Evolutionary conservation across 2,113 vertebrate genomes (phyloP).

Genomic region (Sciurus niger): DNA sequence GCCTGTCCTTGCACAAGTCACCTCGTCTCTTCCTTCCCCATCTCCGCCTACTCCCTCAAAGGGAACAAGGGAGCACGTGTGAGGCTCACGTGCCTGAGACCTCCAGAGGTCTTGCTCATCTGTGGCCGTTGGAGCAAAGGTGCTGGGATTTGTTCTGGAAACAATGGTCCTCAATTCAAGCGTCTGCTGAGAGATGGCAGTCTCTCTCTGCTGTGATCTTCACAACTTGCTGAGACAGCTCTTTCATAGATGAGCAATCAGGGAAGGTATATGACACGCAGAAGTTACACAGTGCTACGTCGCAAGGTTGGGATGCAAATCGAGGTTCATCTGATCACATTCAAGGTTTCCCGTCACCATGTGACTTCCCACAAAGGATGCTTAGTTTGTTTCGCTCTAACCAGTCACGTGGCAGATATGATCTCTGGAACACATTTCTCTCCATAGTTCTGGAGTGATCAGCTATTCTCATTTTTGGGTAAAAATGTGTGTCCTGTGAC

Average conservation of each 20-base stretch:
- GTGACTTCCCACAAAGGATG: neutral
- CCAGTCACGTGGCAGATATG: neutral
- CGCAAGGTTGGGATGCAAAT: neutral
- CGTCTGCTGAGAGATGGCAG: neutral
- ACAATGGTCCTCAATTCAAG: neutral
- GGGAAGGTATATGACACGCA: neutral
- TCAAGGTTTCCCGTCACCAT: neutral
- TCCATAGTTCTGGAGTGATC: neutral
- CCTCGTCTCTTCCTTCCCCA: neutral
- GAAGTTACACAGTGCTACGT: neutral
- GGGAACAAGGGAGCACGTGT: neutral
- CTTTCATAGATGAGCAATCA: neutral
- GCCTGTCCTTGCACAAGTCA: neutral
- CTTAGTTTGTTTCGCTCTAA: neutral
- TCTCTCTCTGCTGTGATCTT: neutral
- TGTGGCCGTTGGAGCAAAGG: neutral
- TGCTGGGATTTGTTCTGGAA: neutral
- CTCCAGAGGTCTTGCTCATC: neutral
- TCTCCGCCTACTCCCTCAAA: neutral
- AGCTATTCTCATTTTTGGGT: neutral
- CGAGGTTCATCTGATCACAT: neutral
- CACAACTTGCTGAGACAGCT: neutral
- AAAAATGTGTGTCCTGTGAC: neutral
- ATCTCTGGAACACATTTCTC: neutral
- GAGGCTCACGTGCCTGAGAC: rapidly evolving